Evolutionary conservation across 2,113 vertebrate genomes (phyloP).

Genomic region (Carlito syrichta): DNA sequence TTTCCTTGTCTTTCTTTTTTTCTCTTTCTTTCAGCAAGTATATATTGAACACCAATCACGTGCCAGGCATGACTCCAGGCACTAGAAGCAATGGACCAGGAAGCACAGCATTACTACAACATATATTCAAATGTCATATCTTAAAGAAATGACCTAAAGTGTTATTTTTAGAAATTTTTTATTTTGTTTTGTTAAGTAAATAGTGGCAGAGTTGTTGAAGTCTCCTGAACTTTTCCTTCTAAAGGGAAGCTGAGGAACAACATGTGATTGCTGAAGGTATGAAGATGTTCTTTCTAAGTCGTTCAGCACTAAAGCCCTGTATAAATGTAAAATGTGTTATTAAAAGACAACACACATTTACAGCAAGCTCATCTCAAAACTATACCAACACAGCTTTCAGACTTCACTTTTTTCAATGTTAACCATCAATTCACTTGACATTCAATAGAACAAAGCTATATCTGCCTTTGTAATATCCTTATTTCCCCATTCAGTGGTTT

Average conservation of each 20-base stretch:
- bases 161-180: neutral
- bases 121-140: neutral
- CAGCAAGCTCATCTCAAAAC: neutral
- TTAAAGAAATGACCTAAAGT: neutral
- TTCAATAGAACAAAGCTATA: neutral
- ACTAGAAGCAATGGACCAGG: constrained; percentile 15
- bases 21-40: neutral
- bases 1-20: neutral
- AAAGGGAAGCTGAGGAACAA: neutral
- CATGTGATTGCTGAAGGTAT: neutral
- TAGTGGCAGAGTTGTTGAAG: neutral
- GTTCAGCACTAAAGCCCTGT: neutral
- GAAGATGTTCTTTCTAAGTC: neutral
- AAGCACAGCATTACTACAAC: neutral
- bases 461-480: neutral
- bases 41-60: neutral
- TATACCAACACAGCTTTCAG: neutral
- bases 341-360: neutral
- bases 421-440: neutral
- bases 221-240: neutral
- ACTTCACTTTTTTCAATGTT: neutral
- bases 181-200: constrained; percentile 10
- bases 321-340: neutral
- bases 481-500: neutral
- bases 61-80: neutral